These are phyloP conservation scores for Heliangelus exortis DNA, from an alignment of 2,797 vertebrate genomes.

Conservation along the genomic window DNA sequence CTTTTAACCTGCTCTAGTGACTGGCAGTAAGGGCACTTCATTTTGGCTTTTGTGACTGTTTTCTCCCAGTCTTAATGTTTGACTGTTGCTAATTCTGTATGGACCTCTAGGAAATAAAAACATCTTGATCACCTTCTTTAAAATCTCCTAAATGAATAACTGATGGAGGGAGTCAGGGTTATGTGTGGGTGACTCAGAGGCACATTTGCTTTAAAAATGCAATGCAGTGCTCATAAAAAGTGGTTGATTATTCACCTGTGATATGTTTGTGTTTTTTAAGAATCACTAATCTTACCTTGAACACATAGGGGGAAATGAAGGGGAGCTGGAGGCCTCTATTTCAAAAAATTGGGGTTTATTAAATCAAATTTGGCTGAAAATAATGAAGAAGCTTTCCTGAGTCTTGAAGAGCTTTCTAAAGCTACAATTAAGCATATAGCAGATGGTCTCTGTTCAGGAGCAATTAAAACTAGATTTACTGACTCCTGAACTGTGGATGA, in stretches of 20 bases:
- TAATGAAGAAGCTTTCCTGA: background rate
- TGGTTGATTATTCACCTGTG: background rate
- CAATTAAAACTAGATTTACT: slow-evolving; percentile 61
- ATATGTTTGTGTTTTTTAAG: background rate
- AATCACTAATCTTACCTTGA: background rate
- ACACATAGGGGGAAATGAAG: background rate
- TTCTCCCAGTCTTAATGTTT: background rate
- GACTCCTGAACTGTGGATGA: slow-evolving; percentile 39
- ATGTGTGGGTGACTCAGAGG: background rate
- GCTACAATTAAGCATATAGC: slow-evolving; percentile 9
- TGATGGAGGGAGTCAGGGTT: background rate
- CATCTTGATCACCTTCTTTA: background rate
- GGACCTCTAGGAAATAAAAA: background rate
- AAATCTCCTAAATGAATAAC: background rate
- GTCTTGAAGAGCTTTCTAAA: slow-evolving; percentile 30
- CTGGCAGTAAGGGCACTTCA: background rate
- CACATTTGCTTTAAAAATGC: background rate
- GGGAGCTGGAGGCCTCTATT: background rate
- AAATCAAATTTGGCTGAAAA: background rate
- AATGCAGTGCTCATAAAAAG: background rate
- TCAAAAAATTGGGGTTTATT: background rate
- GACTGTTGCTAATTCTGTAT: background rate
- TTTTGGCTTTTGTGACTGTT: background rate
- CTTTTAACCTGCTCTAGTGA: background rate
- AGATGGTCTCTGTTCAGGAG: slow-evolving; percentile 53